A percentile compares a stretch with the other conserved stretches of the same genome.
Conservation (phyloP, 2,888 invertebrate genomes). For the Cantharis flavilabris region DNA sequence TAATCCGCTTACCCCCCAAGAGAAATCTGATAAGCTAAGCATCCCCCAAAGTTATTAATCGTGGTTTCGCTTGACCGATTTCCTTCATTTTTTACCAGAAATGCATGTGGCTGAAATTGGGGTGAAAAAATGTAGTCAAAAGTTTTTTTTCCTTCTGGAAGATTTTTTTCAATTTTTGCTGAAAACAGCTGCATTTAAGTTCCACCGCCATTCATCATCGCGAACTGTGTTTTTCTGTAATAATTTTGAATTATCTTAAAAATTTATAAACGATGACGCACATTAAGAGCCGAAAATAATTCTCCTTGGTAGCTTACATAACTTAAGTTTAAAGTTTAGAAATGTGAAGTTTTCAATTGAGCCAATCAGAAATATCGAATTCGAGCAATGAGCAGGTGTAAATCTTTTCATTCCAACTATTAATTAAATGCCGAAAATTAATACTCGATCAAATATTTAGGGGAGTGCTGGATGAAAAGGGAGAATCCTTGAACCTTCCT, state of each 20-base stretch:
- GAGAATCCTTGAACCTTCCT: neutral
- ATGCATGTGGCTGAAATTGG: neutral
- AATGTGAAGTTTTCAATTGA: neutral
- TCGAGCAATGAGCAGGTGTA: neutral
- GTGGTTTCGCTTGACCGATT: too few relatives aligned
- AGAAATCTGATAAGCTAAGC: neutral
- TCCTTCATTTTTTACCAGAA: too few relatives aligned
- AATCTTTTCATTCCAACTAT: neutral
- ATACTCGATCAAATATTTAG: neutral
- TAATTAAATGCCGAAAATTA: neutral
- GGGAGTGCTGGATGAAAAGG: neutral
- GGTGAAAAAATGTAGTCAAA: neutral
- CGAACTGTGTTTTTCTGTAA: neutral
- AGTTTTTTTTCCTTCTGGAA: too few relatives aligned
- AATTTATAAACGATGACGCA: neutral
- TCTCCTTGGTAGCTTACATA: neutral
- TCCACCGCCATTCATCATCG: neutral
- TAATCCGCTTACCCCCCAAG: neutral
- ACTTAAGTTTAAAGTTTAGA: neutral
- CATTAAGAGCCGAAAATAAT: constrained; percentile 1
- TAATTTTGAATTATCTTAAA: neutral
- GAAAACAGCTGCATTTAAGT: neutral
- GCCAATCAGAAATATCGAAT: neutral
- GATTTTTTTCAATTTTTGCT: neutral
- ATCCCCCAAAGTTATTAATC: too few relatives aligned